Evolutionary conservation across 2,888 invertebrate species (phyloP).

Genomic region (Athetis lepigone): DNA sequence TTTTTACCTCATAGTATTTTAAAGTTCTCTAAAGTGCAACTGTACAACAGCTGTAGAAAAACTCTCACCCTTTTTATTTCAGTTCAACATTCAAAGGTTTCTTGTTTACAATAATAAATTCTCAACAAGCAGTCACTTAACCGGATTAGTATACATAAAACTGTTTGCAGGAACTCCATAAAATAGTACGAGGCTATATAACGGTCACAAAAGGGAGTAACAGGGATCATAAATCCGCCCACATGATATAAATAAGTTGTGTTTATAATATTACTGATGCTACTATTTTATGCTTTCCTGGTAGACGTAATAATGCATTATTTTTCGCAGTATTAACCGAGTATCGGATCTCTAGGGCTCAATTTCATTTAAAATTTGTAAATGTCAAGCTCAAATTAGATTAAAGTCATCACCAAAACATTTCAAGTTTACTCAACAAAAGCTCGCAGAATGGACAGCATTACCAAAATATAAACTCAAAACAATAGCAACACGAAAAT

Average conservation of each 20-base stretch:
- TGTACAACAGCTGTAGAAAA: no score
- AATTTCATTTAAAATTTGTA: background rate
- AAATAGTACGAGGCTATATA: conserved; percentile 60
- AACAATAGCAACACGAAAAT: conserved; percentile 41
- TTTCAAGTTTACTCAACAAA: no score
- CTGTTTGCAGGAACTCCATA: conserved; percentile 66
- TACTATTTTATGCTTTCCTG: conserved; percentile 26
- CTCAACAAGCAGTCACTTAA: conserved; percentile 64
- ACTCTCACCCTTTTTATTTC: no score
- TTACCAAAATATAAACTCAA: conserved; percentile 14
- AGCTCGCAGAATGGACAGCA: no score
- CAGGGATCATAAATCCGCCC: conserved; percentile 42
- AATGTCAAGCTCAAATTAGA: rapidly evolving
- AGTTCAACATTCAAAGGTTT: conserved; percentile 8
- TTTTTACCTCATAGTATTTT: no score
- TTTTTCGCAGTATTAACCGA: background rate
- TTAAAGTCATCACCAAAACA: background rate
- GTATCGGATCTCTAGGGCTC: no score
- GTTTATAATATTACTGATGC: conserved; percentile 38
- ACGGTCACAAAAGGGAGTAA: conserved; percentile 63
- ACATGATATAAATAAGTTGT: conserved; percentile 48
- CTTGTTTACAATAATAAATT: conserved; percentile 42
- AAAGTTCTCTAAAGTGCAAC: no score
- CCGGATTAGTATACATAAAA: conserved; percentile 71
- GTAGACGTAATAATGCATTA: background rate